These are phyloP conservation scores for Hipposideros armiger DNA, from an alignment of 2,113 vertebrate genomes.

Conservation along the genomic window DNA sequence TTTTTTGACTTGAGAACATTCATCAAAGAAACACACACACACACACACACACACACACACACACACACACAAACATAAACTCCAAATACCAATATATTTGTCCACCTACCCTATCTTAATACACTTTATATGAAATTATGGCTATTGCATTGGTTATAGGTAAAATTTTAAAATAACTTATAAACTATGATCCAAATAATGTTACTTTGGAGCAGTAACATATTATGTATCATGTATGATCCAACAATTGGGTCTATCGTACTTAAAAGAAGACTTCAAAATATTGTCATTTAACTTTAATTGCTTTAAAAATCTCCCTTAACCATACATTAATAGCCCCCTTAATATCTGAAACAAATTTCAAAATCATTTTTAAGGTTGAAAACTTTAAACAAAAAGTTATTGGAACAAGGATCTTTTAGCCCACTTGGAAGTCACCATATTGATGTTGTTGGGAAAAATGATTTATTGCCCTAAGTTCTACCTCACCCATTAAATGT, in stretches of 20 bases:
- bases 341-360: not conserved
- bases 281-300: not conserved
- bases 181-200: not conserved
- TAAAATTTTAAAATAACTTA: slow-evolving; percentile 21
- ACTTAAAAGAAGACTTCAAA: slow-evolving; percentile 22
- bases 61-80: not conserved
- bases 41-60: no score
- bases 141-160: not conserved
- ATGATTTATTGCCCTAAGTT: not conserved
- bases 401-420: not conserved
- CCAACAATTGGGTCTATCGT: not conserved
- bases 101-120: not conserved
- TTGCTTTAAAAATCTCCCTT: slow-evolving; percentile 17
- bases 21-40: not conserved
- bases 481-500: not conserved
- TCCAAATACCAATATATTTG: not conserved
- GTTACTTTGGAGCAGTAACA: not conserved
- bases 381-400: slow-evolving; percentile 21
- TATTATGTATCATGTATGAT: not conserved
- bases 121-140: not conserved
- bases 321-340: not conserved
- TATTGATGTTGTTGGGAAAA: not conserved
- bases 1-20: slow-evolving; percentile 39
- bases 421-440: not conserved
- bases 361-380: not conserved